Percentiles rank a stretch among this genome's conserved stretches.
Conservation (phyloP, 2,888 invertebrate genomes). For the Eupithecia inturbata region DNA sequence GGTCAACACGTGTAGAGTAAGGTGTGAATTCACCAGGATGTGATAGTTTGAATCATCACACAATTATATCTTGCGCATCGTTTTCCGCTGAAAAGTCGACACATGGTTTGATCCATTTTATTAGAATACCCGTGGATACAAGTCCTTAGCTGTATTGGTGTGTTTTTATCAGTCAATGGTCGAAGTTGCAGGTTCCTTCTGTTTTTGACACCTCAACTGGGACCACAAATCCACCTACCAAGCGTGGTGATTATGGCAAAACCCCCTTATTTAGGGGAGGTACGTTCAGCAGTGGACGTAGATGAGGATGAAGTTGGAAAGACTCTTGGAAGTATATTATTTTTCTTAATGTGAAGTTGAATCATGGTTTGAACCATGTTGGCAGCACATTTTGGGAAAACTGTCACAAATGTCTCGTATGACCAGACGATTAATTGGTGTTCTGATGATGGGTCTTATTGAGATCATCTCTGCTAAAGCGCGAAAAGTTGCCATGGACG, state of each 20-base stretch:
- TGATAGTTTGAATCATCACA: slow-evolving; percentile 47
- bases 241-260: neutral
- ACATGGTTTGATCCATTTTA: neutral
- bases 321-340: neutral
- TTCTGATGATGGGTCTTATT: neutral
- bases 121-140: neutral
- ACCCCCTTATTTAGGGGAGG: no score
- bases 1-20: slow-evolving; percentile 60
- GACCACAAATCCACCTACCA: neutral
- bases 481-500: neutral
- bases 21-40: slow-evolving; percentile 58
- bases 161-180: neutral
- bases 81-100: neutral
- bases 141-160: neutral
- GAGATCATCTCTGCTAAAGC: neutral
- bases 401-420: slow-evolving; percentile 3
- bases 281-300: no score
- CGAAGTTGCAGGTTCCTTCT: neutral
- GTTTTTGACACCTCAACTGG: neutral
- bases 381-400: slow-evolving; percentile 17
- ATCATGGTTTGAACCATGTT: neutral
- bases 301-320: neutral
- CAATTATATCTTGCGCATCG: neutral
- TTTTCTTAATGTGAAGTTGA: neutral
- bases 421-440: neutral